Base-by-base conservation (phyloP, 1,140 invertebrate species). In the Atta cephalotes region DNA sequence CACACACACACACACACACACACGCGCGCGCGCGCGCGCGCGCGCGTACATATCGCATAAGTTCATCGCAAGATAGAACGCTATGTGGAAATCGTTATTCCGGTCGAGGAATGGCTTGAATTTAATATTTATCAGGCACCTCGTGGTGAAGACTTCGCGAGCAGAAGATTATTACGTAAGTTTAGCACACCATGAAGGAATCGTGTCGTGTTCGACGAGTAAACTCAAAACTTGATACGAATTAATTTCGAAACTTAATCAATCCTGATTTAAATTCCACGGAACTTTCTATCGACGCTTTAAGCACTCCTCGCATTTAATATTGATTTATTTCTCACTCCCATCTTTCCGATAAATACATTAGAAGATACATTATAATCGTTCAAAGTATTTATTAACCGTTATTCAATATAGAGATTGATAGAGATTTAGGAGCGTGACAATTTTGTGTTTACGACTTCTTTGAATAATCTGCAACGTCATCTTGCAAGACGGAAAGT, bases 201-300 rank as follows among this genome's bases (percentile, higher is more conserved):
- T 90, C 87, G 90, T 77, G 81, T 89, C 90, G 86, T 84, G 91
- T 91, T 91, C 87, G 85, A 89, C 63, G 88, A 86, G 79, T 71
- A 82, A 85, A 72, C 90, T 92, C 90, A 91, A 91, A 92, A 88
- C 88, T 88, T 88, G 88, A 92, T 92, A 90, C 89, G 84, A 92
- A 91, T 92, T 92, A 91, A 92, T 92, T 92, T 90, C 71, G 82
- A 88, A 92, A 89, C 90, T 92, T 93, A 88, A 89, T 92, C 91
- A 92, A 93, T 93, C 91, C 93, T 93, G 90, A 91, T 93, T 93
- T 93, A 93, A 93, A 91, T 90, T 89, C 82, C 76, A 62, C 58
- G 66, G 62, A 93, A 93, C 89, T 93, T 93, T 92, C 92, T 88
- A 90, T 90, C 87, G 84, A 7, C 65, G 39, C 53, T 82, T 84